phyloP scores from a whole-genome alignment of 2,797 vertebrate genomes.

The Lindbergichthys nudifrons region DNA sequence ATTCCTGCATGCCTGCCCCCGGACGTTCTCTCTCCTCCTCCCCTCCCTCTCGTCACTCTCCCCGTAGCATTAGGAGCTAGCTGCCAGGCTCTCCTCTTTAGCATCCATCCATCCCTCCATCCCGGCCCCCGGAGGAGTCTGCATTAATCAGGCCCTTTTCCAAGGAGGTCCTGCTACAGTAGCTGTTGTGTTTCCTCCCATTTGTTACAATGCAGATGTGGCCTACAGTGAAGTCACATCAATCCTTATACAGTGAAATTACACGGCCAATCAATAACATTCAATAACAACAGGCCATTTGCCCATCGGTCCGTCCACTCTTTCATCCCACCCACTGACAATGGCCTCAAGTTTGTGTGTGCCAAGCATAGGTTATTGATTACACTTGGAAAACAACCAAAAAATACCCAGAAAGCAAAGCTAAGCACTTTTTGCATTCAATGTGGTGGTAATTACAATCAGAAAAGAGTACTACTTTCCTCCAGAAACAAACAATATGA shows the following conservation, averaged over 20 bases:
- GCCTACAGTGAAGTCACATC: constrained; percentile 65
- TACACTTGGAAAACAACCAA: constrained; percentile 3
- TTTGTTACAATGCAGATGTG: constrained; percentile 77
- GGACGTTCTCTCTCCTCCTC: constrained; percentile 74
- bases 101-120: constrained; percentile 81
- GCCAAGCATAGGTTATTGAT: constrained; percentile 52
- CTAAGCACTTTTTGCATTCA: constrained; percentile 1
- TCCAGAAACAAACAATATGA: not conserved
- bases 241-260: constrained; percentile 67
- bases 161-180: constrained; percentile 64
- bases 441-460: not conserved
- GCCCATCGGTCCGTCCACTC: constrained; percentile 62
- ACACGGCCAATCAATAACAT: constrained; percentile 61
- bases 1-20: constrained; percentile 76
- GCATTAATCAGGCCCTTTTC: constrained; percentile 77
- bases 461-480: not conserved
- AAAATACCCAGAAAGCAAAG: constrained; percentile 16
- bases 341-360: constrained; percentile 52
- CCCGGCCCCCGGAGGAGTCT: constrained; percentile 73
- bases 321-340: constrained; percentile 62
- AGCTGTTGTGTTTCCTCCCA: constrained; percentile 63
- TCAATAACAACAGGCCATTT: constrained; percentile 69
- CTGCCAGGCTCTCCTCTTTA: constrained; percentile 80
- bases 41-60: constrained; percentile 71
- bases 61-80: constrained; percentile 77